Base-by-base conservation (phyloP, 2,113 vertebrate genomes). In the Oncorhynchus mykiss region DNA sequence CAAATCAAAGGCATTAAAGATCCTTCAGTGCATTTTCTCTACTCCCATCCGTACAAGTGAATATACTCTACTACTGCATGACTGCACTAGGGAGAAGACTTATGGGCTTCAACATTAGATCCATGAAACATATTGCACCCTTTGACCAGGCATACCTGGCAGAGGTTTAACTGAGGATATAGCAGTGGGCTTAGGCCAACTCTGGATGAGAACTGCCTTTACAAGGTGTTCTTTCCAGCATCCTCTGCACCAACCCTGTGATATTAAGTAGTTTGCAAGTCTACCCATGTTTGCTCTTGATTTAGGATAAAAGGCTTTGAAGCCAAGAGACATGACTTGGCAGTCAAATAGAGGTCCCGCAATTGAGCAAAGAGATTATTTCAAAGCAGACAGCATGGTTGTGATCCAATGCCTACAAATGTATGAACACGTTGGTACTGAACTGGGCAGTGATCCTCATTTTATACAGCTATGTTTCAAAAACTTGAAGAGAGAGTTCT, bases 1-100 rank as follows among this genome's bases (percentile, higher is more conserved):
- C 86, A 84, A 88, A 90, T 89, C 76, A 77, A 71, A 65, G 71
- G 75, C 77, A 85, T 76, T 49, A 82, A 76, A 59, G 73, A 81
- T 70, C 77, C 68, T 51, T 45, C 73, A 77, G 70, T 79, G 45
- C 67, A 72, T 73, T 75, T 72, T 54, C 71, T 74, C 68, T 74
- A 75, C 70, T 84, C 74, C 34, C 73, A 80, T 80, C 45, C 51
- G 71, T 57, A 78, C 64, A 67, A 75, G 60, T 59, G 70, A 66
- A 70, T 57, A 45, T 45, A 11, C 39, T 45, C 9, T 45, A 18
- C 31, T 67, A 51, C 54, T 77, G 62, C 25, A 25, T 60, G 51
- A 71, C 59, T 69, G 65, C 45, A 74, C 79, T 84, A 67, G 71
- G 59, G 76, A 79, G 79, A 78, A 80, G 78, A 83, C 82, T 84